Percentiles rank a stretch among this genome's conserved stretches.
phyloP scores from a whole-genome alignment of 1,140 invertebrate genomes.

The Drosophila pruinosa region DNA sequence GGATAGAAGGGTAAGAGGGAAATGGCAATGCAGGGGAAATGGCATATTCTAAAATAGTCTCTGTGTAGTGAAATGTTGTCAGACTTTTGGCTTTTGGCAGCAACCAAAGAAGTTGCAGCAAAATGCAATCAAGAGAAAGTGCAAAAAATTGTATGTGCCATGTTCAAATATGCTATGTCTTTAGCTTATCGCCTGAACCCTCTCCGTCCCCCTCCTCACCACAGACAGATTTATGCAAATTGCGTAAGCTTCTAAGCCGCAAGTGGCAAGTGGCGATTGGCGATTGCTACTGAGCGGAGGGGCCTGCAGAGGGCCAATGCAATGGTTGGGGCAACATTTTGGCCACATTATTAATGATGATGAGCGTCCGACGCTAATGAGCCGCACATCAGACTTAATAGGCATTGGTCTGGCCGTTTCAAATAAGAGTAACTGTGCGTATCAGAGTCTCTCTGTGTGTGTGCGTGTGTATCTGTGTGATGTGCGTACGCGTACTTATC shows the following conservation, averaged over 20 bases:
- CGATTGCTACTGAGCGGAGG: background rate
- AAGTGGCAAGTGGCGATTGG: conserved; percentile 21
- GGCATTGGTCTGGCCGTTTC: conserved; percentile 32
- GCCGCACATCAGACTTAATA: conserved; percentile 57
- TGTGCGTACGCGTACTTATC: background rate
- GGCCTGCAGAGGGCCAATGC: too few relatives aligned
- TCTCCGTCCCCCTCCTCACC: too few relatives aligned
- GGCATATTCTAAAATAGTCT: background rate
- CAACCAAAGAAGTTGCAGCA: conserved; percentile 10
- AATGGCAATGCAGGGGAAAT: too few relatives aligned
- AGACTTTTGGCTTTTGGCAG: background rate
- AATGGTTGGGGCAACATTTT: conserved; percentile 14
- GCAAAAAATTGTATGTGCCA: conserved; percentile 36
- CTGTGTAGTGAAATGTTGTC: background rate
- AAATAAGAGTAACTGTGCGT: conserved; percentile 9
- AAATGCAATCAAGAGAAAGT: conserved; percentile 72
- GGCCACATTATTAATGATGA: conserved; percentile 72
- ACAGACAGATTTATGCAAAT: conserved; percentile 67
- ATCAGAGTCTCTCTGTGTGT: background rate
- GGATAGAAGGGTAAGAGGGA: conserved; percentile 7
- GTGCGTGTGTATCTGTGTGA: background rate
- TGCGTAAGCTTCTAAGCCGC: conserved; percentile 59
- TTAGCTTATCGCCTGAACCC: conserved; percentile 25
- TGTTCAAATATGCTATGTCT: conserved; percentile 26
- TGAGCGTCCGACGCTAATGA: conserved; percentile 56